A percentile compares a stretch with the other conserved stretches of the same genome.
Evolutionary conservation across 2,888 invertebrate genomes (phyloP).

Genomic region (Crossocerus cetratus): DNA sequence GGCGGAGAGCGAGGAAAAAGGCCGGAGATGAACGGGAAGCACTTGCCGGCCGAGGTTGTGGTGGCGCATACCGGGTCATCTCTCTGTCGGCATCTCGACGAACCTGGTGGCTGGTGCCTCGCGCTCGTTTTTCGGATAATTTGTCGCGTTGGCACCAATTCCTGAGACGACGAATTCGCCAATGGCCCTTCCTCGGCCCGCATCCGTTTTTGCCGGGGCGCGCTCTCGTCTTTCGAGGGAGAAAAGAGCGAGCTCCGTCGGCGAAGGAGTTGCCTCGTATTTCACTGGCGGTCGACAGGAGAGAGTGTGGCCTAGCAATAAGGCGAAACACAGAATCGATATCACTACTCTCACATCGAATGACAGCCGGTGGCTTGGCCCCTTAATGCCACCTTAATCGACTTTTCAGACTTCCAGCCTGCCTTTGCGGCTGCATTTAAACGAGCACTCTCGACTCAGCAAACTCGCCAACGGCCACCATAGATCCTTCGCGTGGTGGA

Average conservation of each 20-base stretch:
- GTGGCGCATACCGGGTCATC: slow-evolving; percentile 70
- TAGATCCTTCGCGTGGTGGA: too few species aligned
- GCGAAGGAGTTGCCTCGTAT: slow-evolving; percentile 21
- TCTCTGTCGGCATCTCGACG: slow-evolving; percentile 38
- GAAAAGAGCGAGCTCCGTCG: background rate
- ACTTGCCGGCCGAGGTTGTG: slow-evolving; percentile 56
- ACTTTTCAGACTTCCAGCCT: background rate
- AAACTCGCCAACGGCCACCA: too few species aligned
- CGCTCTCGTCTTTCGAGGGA: slow-evolving; percentile 3
- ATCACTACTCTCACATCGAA: background rate
- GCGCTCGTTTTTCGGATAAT: slow-evolving; percentile 47
- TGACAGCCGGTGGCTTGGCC: background rate
- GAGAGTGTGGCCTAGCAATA: slow-evolving; percentile 4
- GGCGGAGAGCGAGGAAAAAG: background rate
- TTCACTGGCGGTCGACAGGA: slow-evolving; percentile 28
- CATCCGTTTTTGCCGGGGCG: slow-evolving; percentile 23
- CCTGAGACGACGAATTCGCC: slow-evolving; percentile 12
- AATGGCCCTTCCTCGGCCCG: slow-evolving; percentile 1
- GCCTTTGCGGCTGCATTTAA: too few species aligned
- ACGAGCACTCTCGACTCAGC: too few species aligned
- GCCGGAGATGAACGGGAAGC: slow-evolving; percentile 10
- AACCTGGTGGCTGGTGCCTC: slow-evolving; percentile 21
- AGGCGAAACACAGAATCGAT: slow-evolving; percentile 21
- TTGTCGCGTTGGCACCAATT: slow-evolving; percentile 55
- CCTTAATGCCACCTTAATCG: background rate